Evolutionary conservation across 2,888 invertebrate species (phyloP).

Genomic region (Hydropsyche betteni): DNA sequence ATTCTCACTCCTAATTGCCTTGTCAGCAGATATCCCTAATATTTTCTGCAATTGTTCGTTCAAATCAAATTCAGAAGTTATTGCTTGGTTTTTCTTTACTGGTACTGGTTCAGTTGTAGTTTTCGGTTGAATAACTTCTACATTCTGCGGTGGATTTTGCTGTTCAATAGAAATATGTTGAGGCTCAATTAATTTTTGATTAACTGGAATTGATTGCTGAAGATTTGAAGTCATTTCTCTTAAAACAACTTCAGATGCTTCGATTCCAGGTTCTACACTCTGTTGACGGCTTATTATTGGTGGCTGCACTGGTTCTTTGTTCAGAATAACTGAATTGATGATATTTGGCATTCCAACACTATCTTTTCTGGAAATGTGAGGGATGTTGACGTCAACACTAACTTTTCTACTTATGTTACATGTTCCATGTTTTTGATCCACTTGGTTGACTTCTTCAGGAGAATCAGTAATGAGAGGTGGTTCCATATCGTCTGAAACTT

Average conservation of each 20-base stretch:
- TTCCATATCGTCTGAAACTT: constrained; percentile 64
- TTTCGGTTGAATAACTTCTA: constrained; percentile 44
- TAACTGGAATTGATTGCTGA: constrained; percentile 5
- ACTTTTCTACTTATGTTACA: constrained; percentile 43
- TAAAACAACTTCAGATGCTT: constrained; percentile 50
- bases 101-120: constrained; percentile 47
- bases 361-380: constrained; percentile 41
- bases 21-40: constrained; percentile 64
- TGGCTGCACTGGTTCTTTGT: constrained; percentile 38
- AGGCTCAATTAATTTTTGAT: constrained; percentile 32
- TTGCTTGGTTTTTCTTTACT: constrained; percentile 64
- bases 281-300: constrained; percentile 48
- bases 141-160: constrained; percentile 24
- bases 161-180: constrained; percentile 11
- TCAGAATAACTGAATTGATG: constrained; percentile 25
- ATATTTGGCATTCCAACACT: constrained; percentile 34
- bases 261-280: constrained; percentile 49
- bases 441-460: constrained; percentile 53
- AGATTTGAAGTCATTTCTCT: constrained; percentile 48
- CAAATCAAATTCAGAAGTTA: constrained; percentile 65
- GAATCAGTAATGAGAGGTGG: constrained; percentile 64
- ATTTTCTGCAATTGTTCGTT: constrained; percentile 66
- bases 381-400: constrained; percentile 41
- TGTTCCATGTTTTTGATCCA: constrained; percentile 29
- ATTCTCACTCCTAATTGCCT: constrained; percentile 57